These are phyloP conservation scores for Scrobipalpa costella DNA, from an alignment of 2,888 invertebrate genomes.

Conservation along the genomic window DNA sequence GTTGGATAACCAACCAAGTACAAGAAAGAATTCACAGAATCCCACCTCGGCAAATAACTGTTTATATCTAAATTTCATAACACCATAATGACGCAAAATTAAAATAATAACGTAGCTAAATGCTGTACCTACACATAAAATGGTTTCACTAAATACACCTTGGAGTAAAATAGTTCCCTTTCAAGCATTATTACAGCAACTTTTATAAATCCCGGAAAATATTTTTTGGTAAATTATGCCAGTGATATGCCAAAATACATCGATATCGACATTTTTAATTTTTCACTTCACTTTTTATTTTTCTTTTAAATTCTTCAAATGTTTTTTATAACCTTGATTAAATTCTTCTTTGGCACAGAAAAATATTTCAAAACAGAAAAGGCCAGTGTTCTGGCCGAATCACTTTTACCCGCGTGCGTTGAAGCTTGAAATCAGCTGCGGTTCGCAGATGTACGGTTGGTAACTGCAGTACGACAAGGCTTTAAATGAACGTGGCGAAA, in stretches of 20 bases:
- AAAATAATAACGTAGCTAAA: conserved; percentile 7
- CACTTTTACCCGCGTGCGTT: conserved; percentile 14
- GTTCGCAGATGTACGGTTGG: conserved; percentile 5
- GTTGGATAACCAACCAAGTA: not conserved
- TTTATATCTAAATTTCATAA: not conserved
- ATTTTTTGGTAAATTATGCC: not conserved
- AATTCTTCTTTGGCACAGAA: not conserved
- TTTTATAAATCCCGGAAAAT: not conserved
- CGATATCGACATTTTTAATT: no score
- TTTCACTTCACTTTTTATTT: no score
- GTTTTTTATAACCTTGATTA: no score
- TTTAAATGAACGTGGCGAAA: no score
- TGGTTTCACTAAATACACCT: not conserved
- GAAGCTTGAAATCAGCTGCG: conserved; percentile 18
- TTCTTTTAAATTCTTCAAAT: no score
- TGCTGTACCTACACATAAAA: not conserved
- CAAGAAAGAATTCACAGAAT: not conserved
- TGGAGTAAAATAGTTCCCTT: not conserved
- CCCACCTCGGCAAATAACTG: not conserved
- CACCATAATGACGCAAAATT: conserved; percentile 8
- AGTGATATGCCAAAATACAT: no score
- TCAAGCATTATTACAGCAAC: not conserved
- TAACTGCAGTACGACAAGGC: not conserved
- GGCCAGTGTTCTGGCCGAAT: conserved; percentile 14
- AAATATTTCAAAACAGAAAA: not conserved